These are phyloP conservation scores for Deilephila porcellus DNA, from an alignment of 2,888 invertebrate species.

Conservation along the genomic window DNA sequence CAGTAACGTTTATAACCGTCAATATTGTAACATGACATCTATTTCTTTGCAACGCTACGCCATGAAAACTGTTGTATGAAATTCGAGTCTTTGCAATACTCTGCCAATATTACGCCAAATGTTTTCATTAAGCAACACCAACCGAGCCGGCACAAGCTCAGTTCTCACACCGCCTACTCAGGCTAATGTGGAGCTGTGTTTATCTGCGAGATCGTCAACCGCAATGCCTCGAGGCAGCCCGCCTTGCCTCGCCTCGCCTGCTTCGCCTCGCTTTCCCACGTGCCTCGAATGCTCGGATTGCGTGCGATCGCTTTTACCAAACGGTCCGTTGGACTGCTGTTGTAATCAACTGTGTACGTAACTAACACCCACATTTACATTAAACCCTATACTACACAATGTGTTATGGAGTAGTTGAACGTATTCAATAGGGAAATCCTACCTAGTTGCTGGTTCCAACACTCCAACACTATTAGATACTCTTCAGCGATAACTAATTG, in stretches of 20 bases:
- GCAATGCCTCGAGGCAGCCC: constrained; percentile 75
- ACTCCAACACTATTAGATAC: too few species aligned
- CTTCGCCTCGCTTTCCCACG: constrained; percentile 70
- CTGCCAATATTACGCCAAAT: background rate
- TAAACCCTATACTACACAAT: too few species aligned
- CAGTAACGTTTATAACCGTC: too few species aligned
- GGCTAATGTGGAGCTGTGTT: constrained; percentile 79
- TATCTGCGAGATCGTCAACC: constrained; percentile 83
- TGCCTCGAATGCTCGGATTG: constrained; percentile 82
- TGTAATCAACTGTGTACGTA: background rate
- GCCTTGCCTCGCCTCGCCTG: constrained; percentile 62
- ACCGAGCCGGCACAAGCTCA: background rate
- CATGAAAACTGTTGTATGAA: too few species aligned
- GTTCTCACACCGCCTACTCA: constrained; percentile 64
- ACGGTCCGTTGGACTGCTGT: constrained; percentile 34
- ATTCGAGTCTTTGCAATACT: too few species aligned
- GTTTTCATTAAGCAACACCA: background rate
- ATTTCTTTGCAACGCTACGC: too few species aligned
- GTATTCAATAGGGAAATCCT: too few species aligned
- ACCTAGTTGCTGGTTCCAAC: too few species aligned
- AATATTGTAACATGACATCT: too few species aligned
- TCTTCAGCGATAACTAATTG: too few species aligned
- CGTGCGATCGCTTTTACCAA: constrained; percentile 78
- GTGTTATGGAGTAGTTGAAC: too few species aligned
- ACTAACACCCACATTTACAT: background rate